Base-by-base conservation (phyloP, 1,140 invertebrate species). In the Propsilocerus akamusi region DNA sequence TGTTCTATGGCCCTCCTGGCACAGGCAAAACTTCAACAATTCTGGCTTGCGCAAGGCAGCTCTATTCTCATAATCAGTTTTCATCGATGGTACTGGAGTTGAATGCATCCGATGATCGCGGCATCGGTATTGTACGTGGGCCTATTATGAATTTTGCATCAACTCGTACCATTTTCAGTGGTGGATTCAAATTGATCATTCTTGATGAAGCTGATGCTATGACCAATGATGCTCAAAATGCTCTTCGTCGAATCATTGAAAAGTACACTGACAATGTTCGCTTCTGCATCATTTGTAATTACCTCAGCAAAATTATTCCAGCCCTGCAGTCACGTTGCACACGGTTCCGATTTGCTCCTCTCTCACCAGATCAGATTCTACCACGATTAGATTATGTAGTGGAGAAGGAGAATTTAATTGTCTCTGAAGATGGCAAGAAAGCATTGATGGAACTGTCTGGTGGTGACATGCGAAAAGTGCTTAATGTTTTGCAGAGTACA, bases 191-290 rank as follows among this genome's bases (percentile, higher is more conserved):
- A 67, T 71, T 99, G 11, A 90, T 99, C 37, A 98, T 99, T 56
- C 68, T 99, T 10, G 97, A 99, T 77, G 97, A 99, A 76, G 96
- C 96, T 8, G 97, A 99, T 78, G 92, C 96, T 2, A 99, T 99
- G 97, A 99, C 97, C 3, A 89, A 92, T 64, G 95, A 99, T 80
- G 97, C 97, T 4, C 97, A 99, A 68, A 98, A 97, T 80, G 95
- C 96, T 25, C 70, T 99, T 2, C 75, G 95, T 57, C 81, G 96
- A 79, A 92, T 99, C 57, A 97, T 99, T 64, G 96, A 99, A 67
- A 98, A 98, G 62, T 99, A 93, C 60, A 97, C 96, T 22, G 92
- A 97, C 51, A 99, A 97, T 68, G 89, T 95, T 1, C 71, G 97
- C 24, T 99, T 99, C 65, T 99, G 97, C 63, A 83, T 99, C 37